Base-by-base conservation (phyloP, 2,888 invertebrate species). In the Chalcis sispes region DNA sequence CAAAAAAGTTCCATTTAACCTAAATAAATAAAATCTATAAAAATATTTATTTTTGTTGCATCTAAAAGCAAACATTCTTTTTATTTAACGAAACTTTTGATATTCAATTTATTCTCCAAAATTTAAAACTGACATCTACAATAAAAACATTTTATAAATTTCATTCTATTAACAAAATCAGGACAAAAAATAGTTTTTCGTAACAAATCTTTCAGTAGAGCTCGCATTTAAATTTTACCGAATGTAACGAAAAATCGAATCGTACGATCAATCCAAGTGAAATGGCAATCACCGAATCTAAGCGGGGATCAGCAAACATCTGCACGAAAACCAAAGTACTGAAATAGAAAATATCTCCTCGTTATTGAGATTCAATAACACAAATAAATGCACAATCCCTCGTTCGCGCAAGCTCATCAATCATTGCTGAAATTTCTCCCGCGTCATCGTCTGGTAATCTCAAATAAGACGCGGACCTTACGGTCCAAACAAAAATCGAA, bases 291-390 rank as follows among this genome's bases (percentile, higher is more conserved):
- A 32, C 8, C 18, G 25, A 61, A 61, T 15, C 42, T 8, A 40
- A 23, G 48, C 42, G n/a, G 8, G n/a, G n/a, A 29, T 40, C 32
- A 62, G 52, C 46, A 54, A 62, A n/a, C 27, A n/a, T n/a, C n/a
- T n/a, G 27, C 36, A 52, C 48, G 32, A 2, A 1, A 36, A 15
- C 25, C 4, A 42, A n/a, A 15, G 29, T 66, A 46, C 29, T 59
- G 58, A 67, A 64, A 70, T 69, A 75, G 75, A 75, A 75, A 75
- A 70, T 70, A 64, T 59, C 13, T 10, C 65, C 58, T 29, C 13
- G 29, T 20, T 71, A 72, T 67, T 59, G 59, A 50, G 25, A 59
- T 59, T 59, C 50, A 66, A 25, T n/a, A n/a, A 42, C 27, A 32
- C 20, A 32, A 40, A 36, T 61, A 50, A 56, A 67, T 72, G 54